Conservation (phyloP, 2,113 vertebrate species). For the Leptobrachium leishanense region DNA sequence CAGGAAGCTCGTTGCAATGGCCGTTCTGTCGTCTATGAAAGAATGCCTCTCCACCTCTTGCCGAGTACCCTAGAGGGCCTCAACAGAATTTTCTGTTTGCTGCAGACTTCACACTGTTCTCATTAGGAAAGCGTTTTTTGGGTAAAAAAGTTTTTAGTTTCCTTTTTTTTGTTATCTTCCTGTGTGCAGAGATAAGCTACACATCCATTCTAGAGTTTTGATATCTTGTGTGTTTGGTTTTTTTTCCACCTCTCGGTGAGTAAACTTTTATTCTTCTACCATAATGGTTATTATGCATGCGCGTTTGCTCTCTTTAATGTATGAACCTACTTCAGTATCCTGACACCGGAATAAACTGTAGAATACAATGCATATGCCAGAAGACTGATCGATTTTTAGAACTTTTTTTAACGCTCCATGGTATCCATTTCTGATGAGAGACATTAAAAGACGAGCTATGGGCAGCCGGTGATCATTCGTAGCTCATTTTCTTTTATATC, state of each 20-base stretch:
- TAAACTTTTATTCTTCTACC: slow-evolving; percentile 1
- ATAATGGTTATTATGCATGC: too few species aligned
- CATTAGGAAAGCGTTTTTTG: slow-evolving; percentile 63
- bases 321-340: too few species aligned
- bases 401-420: too few species aligned
- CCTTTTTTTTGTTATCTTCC: slow-evolving; percentile 15
- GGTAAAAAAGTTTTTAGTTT: slow-evolving; percentile 43
- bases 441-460: background rate
- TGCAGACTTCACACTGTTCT: slow-evolving; percentile 65
- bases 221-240: slow-evolving; percentile 16
- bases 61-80: slow-evolving; percentile 56
- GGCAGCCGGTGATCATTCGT: background rate
- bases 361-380: too few species aligned
- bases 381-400: too few species aligned
- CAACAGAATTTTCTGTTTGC: slow-evolving; percentile 52
- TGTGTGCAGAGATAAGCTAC: background rate
- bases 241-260: slow-evolving; percentile 50
- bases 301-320: too few species aligned
- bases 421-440: too few species aligned
- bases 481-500: background rate
- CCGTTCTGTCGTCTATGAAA: slow-evolving; percentile 47
- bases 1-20: background rate
- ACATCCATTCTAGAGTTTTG: slow-evolving; percentile 19
- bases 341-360: too few species aligned
- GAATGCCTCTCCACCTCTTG: slow-evolving; percentile 54